Conservation (phyloP, 2,888 invertebrate species). For the Drosophila kambysellisi region DNA sequence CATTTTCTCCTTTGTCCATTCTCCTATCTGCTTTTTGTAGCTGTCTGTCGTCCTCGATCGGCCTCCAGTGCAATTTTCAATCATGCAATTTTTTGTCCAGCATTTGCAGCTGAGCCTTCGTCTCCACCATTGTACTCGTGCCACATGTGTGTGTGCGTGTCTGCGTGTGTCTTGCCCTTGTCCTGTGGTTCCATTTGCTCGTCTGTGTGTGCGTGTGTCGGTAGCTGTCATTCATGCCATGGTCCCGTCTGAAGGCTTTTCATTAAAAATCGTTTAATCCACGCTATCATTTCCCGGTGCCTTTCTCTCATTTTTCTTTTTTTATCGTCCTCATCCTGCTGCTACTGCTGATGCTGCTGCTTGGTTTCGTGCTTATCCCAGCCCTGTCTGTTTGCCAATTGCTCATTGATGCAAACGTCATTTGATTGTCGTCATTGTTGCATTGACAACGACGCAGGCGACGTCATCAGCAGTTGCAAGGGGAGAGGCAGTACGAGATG, state of each 20-base stretch:
- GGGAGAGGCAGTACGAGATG: constrained; percentile 18
- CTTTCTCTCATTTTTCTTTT: constrained; percentile 20
- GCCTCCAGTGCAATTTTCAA: constrained; percentile 79
- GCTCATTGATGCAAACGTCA: constrained; percentile 83
- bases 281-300: constrained; percentile 74
- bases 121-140: constrained; percentile 44
- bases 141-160: constrained; percentile 22
- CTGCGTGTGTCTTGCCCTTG: constrained; percentile 29
- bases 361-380: constrained; percentile 18
- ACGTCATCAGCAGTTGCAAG: constrained; percentile 41
- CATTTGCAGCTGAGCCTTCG: constrained; percentile 67
- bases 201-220: constrained; percentile 47
- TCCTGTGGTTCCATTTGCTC: constrained; percentile 11
- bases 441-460: constrained; percentile 69
- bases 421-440: constrained; percentile 83
- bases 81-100: constrained; percentile 65
- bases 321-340: constrained; percentile 29
- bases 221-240: constrained; percentile 67
- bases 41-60: constrained; percentile 37
- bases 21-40: background rate
- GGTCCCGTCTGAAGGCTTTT: constrained; percentile 78
- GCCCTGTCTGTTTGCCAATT: constrained; percentile 69
- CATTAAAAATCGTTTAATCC: constrained; percentile 83
- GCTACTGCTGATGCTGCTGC: constrained; percentile 22
- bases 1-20: constrained; percentile 4